These are phyloP conservation scores for Onthophagus taurus DNA, from an alignment of 1,140 invertebrate species.

Conservation along the genomic window DNA sequence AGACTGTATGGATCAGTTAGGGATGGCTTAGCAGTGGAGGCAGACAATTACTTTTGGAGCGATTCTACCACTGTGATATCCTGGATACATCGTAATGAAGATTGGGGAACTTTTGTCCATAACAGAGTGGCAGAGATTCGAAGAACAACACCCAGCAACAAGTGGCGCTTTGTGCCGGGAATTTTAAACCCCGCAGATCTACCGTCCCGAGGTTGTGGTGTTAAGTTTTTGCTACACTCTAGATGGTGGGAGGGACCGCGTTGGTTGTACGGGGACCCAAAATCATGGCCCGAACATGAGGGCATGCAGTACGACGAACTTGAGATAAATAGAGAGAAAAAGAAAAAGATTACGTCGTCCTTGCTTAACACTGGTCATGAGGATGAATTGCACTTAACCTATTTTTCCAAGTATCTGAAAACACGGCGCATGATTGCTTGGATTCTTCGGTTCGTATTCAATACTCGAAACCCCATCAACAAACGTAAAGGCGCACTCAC, in stretches of 20 bases:
- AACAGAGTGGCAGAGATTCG: slow-evolving; percentile 37
- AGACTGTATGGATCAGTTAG: slow-evolving; percentile 8
- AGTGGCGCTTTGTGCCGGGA: not conserved
- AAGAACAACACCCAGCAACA: too few species aligned
- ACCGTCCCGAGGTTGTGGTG: not conserved
- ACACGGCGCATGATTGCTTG: too few species aligned
- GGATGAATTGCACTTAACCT: not conserved
- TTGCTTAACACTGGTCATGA: not conserved
- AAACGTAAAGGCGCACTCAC: too few species aligned
- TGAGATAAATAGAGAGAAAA: not conserved
- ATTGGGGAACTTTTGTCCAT: slow-evolving; percentile 35
- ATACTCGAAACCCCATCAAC: too few species aligned
- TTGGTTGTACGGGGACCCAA: not conserved
- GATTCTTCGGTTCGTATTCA: too few species aligned
- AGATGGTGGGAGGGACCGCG: slow-evolving; percentile 6
- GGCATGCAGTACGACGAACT: not conserved
- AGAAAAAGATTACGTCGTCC: not conserved
- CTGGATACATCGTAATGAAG: slow-evolving; percentile 30
- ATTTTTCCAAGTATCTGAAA: not conserved
- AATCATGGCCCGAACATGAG: not conserved
- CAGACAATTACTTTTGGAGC: slow-evolving; percentile 23
- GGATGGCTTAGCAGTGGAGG: slow-evolving; percentile 6
- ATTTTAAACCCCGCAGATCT: slow-evolving; percentile 1
- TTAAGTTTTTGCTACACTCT: not conserved
- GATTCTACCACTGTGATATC: slow-evolving; percentile 34